Base-by-base conservation (phyloP, 2,888 invertebrate genomes). In the Drosophila monieri region DNA sequence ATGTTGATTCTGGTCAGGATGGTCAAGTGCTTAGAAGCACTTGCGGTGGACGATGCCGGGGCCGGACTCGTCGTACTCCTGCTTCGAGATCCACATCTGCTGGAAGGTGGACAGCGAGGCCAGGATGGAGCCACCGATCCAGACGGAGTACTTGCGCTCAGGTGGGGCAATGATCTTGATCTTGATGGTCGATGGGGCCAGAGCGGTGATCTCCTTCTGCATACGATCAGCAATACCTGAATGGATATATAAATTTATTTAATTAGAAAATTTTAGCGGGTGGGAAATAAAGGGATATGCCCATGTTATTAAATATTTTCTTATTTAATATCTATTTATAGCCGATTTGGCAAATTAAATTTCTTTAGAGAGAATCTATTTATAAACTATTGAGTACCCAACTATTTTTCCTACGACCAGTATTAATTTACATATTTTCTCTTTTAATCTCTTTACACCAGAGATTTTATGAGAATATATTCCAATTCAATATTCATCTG, bases 101-200 rank as follows among this genome's bases (percentile, higher is more conserved):
- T 96, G 96, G 95, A 97, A 96, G 92, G 96, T 96, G 92, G 96
- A 96, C 90, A 96, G 94, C 90, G 96, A 96, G 78, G 96, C 96
- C 91, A 96, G 93, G 93, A 96, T 96, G 92, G 96, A 96, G 75
- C 96, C 96, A 89, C 91, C 90, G 93, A 96, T 96, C 96, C 96
- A 96, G 90, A 96, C 96, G 92, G 97, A 97, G 94, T 96, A 96
- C 91, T 97, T 96, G 92, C 96, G 94, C 92, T 97, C 96, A 78
- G 96, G 96, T 91, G 97, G 96, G 91, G 97, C 96, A 93, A 96
- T 97, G 93, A 97, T 97, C 94, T 97, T 97, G 94, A 97, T 97
- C 94, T 97, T 97, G 94, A 97, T 97, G 91, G 97, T 97, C 74
- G 96, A 95, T 83, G 97, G 97, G 75, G 97, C 97, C 85, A 97